Base-by-base conservation (phyloP, 2,113 vertebrate species). In the Gopherus evgoodei region DNA sequence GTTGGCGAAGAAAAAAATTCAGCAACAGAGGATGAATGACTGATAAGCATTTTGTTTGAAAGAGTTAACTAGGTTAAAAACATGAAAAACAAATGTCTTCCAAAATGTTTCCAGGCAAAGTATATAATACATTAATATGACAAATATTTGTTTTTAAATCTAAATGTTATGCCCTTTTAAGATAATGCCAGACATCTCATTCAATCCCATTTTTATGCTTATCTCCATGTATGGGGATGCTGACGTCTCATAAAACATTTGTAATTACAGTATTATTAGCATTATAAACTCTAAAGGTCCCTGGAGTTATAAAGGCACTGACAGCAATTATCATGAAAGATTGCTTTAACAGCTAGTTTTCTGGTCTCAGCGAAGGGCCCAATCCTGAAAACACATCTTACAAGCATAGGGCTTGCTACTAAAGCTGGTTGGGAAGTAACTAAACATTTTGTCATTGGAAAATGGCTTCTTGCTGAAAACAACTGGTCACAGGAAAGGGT, bases 291-390 rank as follows among this genome's bases (percentile, higher is more conserved):
- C 21, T 11, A 8, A 35, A 13, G 65, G 54, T 84, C 76, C 72
- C 84, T 87, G 69, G 79, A 52, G 82, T 72, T 38, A 54, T 62
- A 76, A 87, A 86, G 90, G 82, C 11, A 22, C 53, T 8, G 79
- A 72, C 38, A 56, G 84, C 54, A 91, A 95, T 96, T 93, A 94
- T 83, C 78, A 80, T 87, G 69, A 86, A 81, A 95, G 88, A 94
- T 3, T 42, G 89, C 35, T 4, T 0, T 56, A 91, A 86, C 83
- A 91, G 65, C 84, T 93, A 54, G 86, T 88, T 91, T 89, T 87
- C 90, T 72, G 22, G 79, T 31, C 27, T 87, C 91, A 82, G 38
- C 25, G 54, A 91, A 95, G 3, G 52, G 11, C n/a, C 27, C 47
- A 4, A 16, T 88, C 81, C 35, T 62, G 35, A 24, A n/a, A 52